Conservation (phyloP, 1,140 invertebrate species). For the Pomacea maculata region DNA sequence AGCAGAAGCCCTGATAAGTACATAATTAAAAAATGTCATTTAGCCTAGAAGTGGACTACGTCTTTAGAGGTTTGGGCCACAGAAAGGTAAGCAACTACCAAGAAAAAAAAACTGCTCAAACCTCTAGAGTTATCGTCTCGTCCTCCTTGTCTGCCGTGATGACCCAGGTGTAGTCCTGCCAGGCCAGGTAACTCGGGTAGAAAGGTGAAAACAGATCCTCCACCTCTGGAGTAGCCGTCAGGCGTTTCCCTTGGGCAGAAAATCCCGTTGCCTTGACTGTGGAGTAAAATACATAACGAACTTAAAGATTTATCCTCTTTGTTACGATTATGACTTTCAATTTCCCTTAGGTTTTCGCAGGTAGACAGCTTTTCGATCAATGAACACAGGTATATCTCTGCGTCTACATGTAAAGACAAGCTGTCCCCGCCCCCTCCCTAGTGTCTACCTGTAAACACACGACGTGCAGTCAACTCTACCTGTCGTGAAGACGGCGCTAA, state of each 20-base stretch:
- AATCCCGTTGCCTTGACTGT: conserved; percentile 3
- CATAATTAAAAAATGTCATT: too few relatives aligned
- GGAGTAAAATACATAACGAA: background rate
- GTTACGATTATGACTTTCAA: background rate
- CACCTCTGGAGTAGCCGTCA: background rate
- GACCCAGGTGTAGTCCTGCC: conserved; percentile 10
- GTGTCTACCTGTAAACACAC: background rate
- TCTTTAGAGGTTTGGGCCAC: too few relatives aligned
- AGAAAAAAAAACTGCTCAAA: too few relatives aligned
- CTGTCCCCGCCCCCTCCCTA: too few relatives aligned
- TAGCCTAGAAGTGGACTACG: too few relatives aligned
- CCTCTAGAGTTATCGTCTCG: background rate
- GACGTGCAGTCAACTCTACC: background rate
- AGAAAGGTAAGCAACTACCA: too few relatives aligned
- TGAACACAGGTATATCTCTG: background rate
- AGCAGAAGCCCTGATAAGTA: too few relatives aligned
- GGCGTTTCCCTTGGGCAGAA: background rate
- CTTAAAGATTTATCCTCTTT: background rate
- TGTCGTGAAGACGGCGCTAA: conserved; percentile 5
- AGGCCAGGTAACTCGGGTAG: background rate
- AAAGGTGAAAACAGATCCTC: conserved; percentile 11
- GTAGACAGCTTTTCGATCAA: background rate
- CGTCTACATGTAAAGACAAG: background rate
- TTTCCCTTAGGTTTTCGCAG: background rate
- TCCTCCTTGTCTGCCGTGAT: conserved; percentile 1